phyloP scores from a whole-genome alignment of 92 coral and sea anemone species.

The Nematostella vectensis region DNA sequence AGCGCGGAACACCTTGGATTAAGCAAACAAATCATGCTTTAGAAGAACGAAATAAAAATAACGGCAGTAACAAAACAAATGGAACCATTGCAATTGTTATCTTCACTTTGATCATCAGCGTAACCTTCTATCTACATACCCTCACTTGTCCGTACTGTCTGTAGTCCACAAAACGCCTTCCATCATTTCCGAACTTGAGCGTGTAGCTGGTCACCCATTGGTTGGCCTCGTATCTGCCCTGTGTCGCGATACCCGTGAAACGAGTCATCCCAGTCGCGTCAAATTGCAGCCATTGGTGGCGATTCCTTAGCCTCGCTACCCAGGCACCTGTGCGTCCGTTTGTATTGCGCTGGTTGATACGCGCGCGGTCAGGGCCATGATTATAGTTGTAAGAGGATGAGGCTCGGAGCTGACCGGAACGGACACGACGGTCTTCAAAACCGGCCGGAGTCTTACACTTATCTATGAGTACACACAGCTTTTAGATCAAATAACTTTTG shows the following conservation, averaged over 20 bases:
- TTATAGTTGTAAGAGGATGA: constrained; percentile 54
- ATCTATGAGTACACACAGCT: too few species aligned
- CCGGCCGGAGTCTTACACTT: constrained; percentile 73
- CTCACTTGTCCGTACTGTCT: constrained; percentile 55
- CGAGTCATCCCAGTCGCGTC: constrained; percentile 43
- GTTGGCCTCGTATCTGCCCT: constrained; percentile 73
- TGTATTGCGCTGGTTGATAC: constrained; percentile 54
- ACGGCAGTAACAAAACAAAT: too few species aligned
- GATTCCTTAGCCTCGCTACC: constrained; percentile 54
- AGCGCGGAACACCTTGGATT: constrained; percentile 59
- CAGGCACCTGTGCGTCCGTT: constrained; percentile 79
- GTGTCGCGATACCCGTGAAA: constrained; percentile 80
- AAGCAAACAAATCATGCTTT: too few species aligned
- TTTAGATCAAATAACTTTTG: too few species aligned
- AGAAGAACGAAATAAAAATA: too few species aligned
- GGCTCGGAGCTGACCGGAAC: constrained; percentile 54
- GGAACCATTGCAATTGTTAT: too few species aligned
- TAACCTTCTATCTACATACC: too few species aligned
- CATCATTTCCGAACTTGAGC: constrained; percentile 39
- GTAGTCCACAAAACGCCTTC: constrained; percentile 48
- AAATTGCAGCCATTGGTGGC: constrained; percentile 69
- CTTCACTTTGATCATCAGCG: too few species aligned
- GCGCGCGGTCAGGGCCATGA: constrained; percentile 70
- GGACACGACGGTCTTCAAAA: constrained; percentile 61
- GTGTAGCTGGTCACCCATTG: constrained; percentile 67